A percentile compares a stretch with the other conserved stretches of the same genome.
Evolutionary conservation across 2,113 vertebrate species (phyloP).

Genomic region (Channa maculata): DNA sequence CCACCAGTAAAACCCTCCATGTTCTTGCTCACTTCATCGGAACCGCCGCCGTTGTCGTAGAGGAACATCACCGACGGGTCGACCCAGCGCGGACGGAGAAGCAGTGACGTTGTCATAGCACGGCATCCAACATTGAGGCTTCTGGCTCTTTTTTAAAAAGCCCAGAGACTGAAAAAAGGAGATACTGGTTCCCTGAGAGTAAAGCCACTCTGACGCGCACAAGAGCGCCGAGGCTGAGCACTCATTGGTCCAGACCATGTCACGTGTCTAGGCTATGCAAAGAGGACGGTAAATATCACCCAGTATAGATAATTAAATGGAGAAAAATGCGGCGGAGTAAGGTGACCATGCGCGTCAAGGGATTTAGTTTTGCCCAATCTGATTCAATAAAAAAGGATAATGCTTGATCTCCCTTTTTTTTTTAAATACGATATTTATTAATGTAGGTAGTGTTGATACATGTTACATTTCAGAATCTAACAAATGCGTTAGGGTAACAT

Average conservation of each 20-base stretch:
- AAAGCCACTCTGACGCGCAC: slow-evolving; percentile 89
- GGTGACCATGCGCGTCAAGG: slow-evolving; percentile 52
- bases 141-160: slow-evolving; percentile 95
- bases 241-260: slow-evolving; percentile 85
- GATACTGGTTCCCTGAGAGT: slow-evolving; percentile 88
- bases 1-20: slow-evolving; percentile 94
- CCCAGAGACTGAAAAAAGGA: slow-evolving; percentile 93
- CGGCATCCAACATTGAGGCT: slow-evolving; percentile 93
- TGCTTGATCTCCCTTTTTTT: background rate
- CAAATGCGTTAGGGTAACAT: background rate
- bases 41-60: slow-evolving; percentile 93
- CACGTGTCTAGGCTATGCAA: slow-evolving; percentile 92
- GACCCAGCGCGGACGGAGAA: slow-evolving; percentile 99
- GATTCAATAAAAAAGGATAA: no score
- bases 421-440: background rate
- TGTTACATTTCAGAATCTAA: background rate
- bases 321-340: slow-evolving; percentile 75
- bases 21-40: slow-evolving; percentile 96
- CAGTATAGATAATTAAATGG: slow-evolving; percentile 86
- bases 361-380: slow-evolving; percentile 12
- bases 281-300: slow-evolving; percentile 89
- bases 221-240: slow-evolving; percentile 82
- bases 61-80: slow-evolving; percentile 99
- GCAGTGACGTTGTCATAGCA: slow-evolving; percentile 99
- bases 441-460: background rate